Evolutionary conservation across 2,888 invertebrate species (phyloP).

Genomic region (Eupeodes luniger): DNA sequence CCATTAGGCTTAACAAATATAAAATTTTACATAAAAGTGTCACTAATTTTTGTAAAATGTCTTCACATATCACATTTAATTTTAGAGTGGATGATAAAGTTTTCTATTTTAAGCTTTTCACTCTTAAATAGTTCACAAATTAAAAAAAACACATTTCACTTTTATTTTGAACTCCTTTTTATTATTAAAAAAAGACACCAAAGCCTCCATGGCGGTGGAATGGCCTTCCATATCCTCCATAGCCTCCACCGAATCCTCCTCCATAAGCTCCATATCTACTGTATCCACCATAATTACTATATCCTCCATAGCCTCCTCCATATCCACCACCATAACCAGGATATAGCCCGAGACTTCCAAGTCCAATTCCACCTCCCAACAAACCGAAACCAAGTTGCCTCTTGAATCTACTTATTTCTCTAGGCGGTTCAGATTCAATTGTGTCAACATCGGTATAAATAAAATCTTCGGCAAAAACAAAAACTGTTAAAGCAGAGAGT

Average conservation of each 20-base stretch:
- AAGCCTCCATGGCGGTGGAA: constrained; percentile 27
- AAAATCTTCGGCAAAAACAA: neutral
- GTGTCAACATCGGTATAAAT: neutral
- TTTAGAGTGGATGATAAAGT: too few species aligned
- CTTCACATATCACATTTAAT: too few species aligned
- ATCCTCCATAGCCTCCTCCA: constrained; percentile 43
- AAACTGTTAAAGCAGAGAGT: neutral
- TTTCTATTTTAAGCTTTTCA: too few species aligned
- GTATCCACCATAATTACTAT: constrained; percentile 51
- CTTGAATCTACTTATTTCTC: constrained; percentile 33
- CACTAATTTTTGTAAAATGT: too few species aligned
- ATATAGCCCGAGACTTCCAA: constrained; percentile 13
- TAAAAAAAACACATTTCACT: neutral
- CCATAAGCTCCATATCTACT: constrained; percentile 51
- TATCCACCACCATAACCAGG: constrained; percentile 46
- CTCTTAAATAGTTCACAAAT: too few species aligned
- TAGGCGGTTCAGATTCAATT: constrained; percentile 16
- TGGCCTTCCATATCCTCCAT: constrained; percentile 41
- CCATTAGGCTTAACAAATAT: too few species aligned
- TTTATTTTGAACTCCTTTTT: neutral
- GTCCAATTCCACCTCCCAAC: constrained; percentile 38
- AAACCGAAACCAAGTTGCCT: constrained; percentile 37
- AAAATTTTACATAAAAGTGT: too few species aligned
- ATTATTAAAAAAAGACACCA: constrained; percentile 30
- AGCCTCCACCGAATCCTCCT: constrained; percentile 18